Conservation (phyloP, 2,113 vertebrate species). For the Vimba vimba region DNA sequence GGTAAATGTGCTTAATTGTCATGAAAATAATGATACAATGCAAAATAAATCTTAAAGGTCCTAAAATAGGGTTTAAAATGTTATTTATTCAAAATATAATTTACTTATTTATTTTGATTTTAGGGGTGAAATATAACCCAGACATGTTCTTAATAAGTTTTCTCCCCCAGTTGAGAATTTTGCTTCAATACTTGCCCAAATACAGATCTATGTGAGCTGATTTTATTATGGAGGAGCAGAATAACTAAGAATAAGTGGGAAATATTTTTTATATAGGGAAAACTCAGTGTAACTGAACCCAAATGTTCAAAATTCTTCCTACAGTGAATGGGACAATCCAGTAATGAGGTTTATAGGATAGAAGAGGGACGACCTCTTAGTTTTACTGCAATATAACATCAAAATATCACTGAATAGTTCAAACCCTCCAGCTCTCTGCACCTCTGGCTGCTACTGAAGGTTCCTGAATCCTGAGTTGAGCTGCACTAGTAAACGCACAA, state of each 20-base stretch:
- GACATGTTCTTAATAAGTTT: neutral
- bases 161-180: neutral
- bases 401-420: constrained; percentile 13
- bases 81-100: neutral
- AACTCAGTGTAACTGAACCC: no score
- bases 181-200: neutral
- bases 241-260: neutral
- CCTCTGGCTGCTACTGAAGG: neutral
- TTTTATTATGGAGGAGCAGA: neutral
- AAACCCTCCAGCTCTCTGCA: neutral
- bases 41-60: neutral
- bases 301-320: neutral
- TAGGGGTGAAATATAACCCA: neutral
- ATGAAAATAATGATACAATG: constrained; percentile 10
- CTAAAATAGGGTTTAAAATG: neutral
- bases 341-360: neutral
- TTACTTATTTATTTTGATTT: neutral
- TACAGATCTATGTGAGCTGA: neutral
- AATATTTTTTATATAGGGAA: neutral
- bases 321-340: neutral
- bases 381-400: neutral
- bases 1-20: neutral
- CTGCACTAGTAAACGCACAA: constrained; percentile 89
- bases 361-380: neutral
- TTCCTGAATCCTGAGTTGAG: constrained; percentile 40